Percentiles rank a stretch among this genome's conserved stretches.
Evolutionary conservation across 2,113 vertebrate species (phyloP).

Genomic region (Ginglymostoma cirratum): DNA sequence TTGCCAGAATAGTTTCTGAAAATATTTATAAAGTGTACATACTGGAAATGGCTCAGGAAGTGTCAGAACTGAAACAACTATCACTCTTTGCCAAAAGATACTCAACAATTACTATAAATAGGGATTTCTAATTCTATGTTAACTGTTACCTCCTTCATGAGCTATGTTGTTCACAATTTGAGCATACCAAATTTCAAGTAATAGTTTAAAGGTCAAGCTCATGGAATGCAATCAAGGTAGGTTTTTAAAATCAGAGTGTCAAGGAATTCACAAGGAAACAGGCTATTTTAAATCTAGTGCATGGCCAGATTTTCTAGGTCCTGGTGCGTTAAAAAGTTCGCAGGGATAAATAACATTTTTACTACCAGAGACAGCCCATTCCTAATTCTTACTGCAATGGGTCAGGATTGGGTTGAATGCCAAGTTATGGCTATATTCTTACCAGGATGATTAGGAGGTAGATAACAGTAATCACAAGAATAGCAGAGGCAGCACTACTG

Average conservation of each 20-base stretch:
- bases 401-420: not conserved
- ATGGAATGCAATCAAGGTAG: too few relatives aligned
- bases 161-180: not conserved
- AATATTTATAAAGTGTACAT: not conserved
- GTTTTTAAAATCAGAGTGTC: not conserved
- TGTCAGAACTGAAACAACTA: not conserved
- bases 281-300: not conserved
- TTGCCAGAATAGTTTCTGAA: not conserved
- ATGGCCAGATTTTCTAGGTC: not conserved
- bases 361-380: not conserved
- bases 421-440: not conserved
- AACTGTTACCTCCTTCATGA: not conserved
- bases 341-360: not conserved
- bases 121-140: not conserved
- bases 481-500: not conserved
- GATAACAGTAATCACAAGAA: not conserved
- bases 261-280: not conserved
- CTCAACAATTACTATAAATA: not conserved
- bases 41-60: not conserved
- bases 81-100: not conserved
- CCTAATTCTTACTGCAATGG: not conserved
- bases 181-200: too few relatives aligned
- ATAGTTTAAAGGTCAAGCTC: too few relatives aligned
- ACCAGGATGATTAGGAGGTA: not conserved
- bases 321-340: not conserved